Conservation (phyloP, 64 coral and sea anemone genomes). For the Porites lutea region DNA sequence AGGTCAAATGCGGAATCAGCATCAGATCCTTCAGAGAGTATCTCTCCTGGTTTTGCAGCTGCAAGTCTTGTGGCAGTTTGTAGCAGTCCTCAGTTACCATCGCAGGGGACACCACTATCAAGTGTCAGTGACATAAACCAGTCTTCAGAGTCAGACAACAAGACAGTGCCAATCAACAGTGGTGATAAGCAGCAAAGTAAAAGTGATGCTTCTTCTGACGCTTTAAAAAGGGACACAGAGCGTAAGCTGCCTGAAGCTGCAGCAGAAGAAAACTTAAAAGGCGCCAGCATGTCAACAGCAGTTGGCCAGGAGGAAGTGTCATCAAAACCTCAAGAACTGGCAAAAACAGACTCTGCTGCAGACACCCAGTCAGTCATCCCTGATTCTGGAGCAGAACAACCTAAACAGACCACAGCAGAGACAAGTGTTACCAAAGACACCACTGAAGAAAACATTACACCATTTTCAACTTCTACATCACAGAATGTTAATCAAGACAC, state of each 20-base stretch:
- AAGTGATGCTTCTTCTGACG: background rate
- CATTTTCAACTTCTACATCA: background rate
- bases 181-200: background rate
- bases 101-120: conserved; percentile 4
- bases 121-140: background rate
- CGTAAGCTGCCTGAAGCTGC: background rate
- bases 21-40: background rate
- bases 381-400: background rate
- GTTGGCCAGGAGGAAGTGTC: background rate
- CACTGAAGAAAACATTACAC: background rate
- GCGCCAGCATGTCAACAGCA: background rate
- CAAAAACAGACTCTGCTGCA: background rate
- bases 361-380: background rate
- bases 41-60: conserved; percentile 60
- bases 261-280: background rate
- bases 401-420: background rate
- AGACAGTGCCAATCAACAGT: background rate
- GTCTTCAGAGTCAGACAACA: background rate
- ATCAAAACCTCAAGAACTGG: background rate
- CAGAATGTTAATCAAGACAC: background rate
- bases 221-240: background rate
- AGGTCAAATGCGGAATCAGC: conserved; percentile 11
- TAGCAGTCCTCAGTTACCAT: conserved; percentile 43
- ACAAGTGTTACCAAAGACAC: background rate
- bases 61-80: conserved; percentile 73